These are phyloP conservation scores for Sinhomidia bicolor DNA, from an alignment of 2,888 invertebrate genomes.

Conservation along the genomic window DNA sequence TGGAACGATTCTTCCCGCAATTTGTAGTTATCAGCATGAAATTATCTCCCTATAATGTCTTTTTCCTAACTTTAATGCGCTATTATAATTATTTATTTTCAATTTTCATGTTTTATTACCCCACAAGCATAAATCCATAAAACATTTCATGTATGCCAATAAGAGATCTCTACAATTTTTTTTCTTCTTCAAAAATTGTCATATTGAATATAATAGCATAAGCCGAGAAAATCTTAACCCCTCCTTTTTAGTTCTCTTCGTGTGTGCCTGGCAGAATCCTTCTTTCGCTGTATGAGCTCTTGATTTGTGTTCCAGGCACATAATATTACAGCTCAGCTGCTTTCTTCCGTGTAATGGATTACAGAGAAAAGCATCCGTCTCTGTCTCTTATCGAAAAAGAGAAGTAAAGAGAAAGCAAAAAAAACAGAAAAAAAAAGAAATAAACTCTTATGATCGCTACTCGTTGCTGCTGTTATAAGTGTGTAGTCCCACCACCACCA, in stretches of 20 bases:
- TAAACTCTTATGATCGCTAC: conserved; percentile 21
- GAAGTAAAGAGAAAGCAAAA: conserved; percentile 2
- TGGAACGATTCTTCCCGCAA: no score
- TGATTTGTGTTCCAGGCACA: conserved; percentile 66
- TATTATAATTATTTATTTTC: not conserved
- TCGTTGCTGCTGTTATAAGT: no score
- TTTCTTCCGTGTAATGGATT: conserved; percentile 60
- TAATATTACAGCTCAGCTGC: conserved; percentile 60
- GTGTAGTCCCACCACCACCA: conserved; percentile 4
- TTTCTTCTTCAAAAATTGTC: not conserved
- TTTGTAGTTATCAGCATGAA: no score
- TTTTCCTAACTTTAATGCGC: no score
- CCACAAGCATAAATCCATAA: not conserved
- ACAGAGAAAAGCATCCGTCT: conserved; percentile 66
- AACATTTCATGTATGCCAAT: not conserved
- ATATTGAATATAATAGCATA: not conserved
- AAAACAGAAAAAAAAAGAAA: conserved; percentile 11
- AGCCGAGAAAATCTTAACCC: conserved; percentile 47
- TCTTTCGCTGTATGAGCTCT: conserved; percentile 9
- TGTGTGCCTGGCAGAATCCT: not conserved
- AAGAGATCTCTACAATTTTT: not conserved
- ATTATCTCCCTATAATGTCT: no score
- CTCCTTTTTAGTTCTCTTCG: not conserved
- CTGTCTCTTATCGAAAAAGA: conserved; percentile 47
- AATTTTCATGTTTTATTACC: not conserved